Base-by-base conservation (phyloP, 53 echinoderm and acorn worm genomes). In the Crossaster papposus region DNA sequence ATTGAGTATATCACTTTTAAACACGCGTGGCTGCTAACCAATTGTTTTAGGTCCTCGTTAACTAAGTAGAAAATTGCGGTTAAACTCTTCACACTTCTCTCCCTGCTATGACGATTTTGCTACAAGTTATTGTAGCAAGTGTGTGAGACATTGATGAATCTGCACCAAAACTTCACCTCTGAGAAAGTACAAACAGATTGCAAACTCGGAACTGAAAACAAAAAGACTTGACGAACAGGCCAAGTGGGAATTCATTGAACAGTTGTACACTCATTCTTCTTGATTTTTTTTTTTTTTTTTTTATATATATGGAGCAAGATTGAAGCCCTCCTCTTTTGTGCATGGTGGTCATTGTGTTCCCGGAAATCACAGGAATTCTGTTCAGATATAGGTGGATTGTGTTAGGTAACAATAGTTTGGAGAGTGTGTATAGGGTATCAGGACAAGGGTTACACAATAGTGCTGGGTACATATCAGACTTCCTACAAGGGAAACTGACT, bases 91-190 rank as follows among this genome's bases (percentile, higher is more conserved):
- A 80, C 80, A 44, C 5, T 1, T 54, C 54, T 54, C 80, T 15
- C 14, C 14, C 28, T 55, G 35, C 80, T 3, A 15, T 30, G 51
- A 18, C 31, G 51, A 35, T 17, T 78, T 54, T 80, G 15, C 26
- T 55, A 54, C n/a, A 24, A 58, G 80, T 73, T 20, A 55, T 34
- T 32, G 87, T 52, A n/a, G 54, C 76, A 87, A 20, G 62, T 75
- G 87, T 12, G 32, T 11, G 58, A 0, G 87, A 87, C 87, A 87
- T 54, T 87, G 87, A 87, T 76, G 54, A 36, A 87, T 87, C 76
- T 54, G 62, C 0, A 26, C 2, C 30, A 76, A 76, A n/a, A 18
- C 87, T 77, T 62, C 26, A 26, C 20, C 55, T 52, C 55, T 11
- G 12, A 14, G 15, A 87, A 87, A 87, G 87, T 87, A 36, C 87